Evolutionary conservation across 2,113 vertebrate species (phyloP), one percentile per base, ranked within the genome.

Genomic region (Cebus imitator): DNA sequence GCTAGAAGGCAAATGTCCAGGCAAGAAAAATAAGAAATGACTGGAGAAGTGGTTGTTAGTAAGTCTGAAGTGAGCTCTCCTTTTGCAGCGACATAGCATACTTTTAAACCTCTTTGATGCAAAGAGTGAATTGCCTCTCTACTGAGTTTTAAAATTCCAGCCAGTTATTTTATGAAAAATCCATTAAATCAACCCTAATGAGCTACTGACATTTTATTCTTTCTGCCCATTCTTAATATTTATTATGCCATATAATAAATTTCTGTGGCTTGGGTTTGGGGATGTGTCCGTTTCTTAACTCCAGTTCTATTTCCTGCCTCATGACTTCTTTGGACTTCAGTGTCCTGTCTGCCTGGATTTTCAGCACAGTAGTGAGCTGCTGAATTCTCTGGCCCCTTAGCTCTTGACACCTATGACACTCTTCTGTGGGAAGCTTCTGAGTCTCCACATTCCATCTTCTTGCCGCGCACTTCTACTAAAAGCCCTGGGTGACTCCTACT

Each of bases 221-320:
- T 81, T 84, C 87, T 76, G 64, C 27, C 58, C 30, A 3, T 66
- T 48, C 23, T 73, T 52, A 32, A 2, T 61, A 84, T 72, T 90
- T 81, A n/a, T 87, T 92, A 79, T 78, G 64, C 66, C 32, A 6
- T 72, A 45, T 68, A 90, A 95, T 93, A 78, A 92, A 75, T 97
- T 94, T 81, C 72, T 87, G 57, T 90, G 95, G 76, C 27, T 97
- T 57, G 55, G 18, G 27, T 90, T 95, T 96, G 21, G 21, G 30
- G 16, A 82, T 87, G 57, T 45, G 30, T 45, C 45, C 25, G 3
- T 81, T 87, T 92, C 87, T 87, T 68, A 43, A 87, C 45, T 95
- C 45, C 14, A 40, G 1, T 78, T 91, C 75, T 90, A 11, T 61
- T 86, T 64, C 30, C 43, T 90, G 50, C 27, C 64, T 87, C 52